Percentiles rank a stretch among this genome's conserved stretches.
Evolutionary conservation across 2,888 invertebrate genomes (phyloP).

Genomic region (Laspeyria flexula): DNA sequence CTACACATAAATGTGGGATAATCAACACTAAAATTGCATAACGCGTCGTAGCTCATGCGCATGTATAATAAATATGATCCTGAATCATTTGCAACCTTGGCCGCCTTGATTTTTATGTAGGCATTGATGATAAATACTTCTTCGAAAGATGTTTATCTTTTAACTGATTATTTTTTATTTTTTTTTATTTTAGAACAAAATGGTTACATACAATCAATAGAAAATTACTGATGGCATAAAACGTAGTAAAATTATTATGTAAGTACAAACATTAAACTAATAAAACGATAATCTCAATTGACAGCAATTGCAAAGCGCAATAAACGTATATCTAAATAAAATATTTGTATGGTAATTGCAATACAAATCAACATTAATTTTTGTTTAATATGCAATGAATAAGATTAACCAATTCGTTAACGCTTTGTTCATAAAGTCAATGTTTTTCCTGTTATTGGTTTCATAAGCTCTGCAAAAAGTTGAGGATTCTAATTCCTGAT

Average conservation of each 20-base stretch:
- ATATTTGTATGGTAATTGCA: not conserved
- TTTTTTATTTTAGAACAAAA: not conserved
- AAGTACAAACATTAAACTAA: too few species aligned
- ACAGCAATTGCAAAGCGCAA: too few species aligned
- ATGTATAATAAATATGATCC: slow-evolving; percentile 28
- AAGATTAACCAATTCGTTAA: not conserved
- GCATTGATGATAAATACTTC: slow-evolving; percentile 24
- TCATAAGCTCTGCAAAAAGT: slow-evolving; percentile 1
- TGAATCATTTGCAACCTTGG: slow-evolving; percentile 41
- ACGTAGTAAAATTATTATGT: too few species aligned
- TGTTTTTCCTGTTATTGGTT: slow-evolving; percentile 4
- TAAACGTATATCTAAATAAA: too few species aligned
- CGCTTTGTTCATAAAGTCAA: too few species aligned
- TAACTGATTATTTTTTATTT: not conserved
- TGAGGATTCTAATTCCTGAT: not conserved
- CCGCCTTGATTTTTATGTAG: slow-evolving; percentile 38
- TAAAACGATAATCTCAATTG: too few species aligned
- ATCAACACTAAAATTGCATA: slow-evolving; percentile 19
- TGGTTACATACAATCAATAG: not conserved
- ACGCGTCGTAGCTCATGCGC: slow-evolving; percentile 9
- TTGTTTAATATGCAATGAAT: slow-evolving; percentile 1
- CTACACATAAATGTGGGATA: slow-evolving; percentile 1
- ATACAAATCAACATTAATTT: not conserved
- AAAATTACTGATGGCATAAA: too few species aligned
- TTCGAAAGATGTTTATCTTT: slow-evolving; percentile 13